Evolutionary conservation across 92 coral and sea anemone species (phyloP).

Genomic region (Siderastrea radians): DNA sequence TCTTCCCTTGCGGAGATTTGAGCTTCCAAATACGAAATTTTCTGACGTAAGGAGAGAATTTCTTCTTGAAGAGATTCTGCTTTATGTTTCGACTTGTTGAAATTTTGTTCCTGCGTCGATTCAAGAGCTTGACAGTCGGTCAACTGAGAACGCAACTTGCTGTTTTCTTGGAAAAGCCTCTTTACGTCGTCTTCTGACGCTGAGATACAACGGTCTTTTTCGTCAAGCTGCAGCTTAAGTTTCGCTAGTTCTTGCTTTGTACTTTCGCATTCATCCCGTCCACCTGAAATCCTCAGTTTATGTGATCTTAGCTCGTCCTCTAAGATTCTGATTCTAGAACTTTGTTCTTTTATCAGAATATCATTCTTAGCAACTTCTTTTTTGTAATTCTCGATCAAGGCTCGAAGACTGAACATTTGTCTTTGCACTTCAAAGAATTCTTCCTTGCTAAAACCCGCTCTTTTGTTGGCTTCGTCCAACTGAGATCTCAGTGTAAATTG

Average conservation of each 20-base stretch:
- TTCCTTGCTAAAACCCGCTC: constrained; percentile 33
- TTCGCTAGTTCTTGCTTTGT: constrained; percentile 38
- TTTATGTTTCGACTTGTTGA: constrained; percentile 61
- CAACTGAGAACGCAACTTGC: constrained; percentile 68
- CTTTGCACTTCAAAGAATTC: constrained; percentile 53
- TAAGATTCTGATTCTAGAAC: constrained; percentile 34
- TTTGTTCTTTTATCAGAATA: constrained; percentile 20
- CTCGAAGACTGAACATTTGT: constrained; percentile 30
- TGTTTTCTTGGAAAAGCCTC: constrained; percentile 65
- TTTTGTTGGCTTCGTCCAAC: constrained; percentile 56
- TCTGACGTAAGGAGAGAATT: constrained; percentile 66
- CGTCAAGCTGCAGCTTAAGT: constrained; percentile 59
- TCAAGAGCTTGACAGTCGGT: constrained; percentile 60
- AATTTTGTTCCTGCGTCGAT: constrained; percentile 64
- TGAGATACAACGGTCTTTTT: constrained; percentile 60
- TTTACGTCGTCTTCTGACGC: constrained; percentile 56
- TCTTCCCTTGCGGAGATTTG: constrained; percentile 67
- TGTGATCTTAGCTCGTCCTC: constrained; percentile 46
- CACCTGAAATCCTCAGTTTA: constrained; percentile 35
- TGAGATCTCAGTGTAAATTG: constrained; percentile 31
- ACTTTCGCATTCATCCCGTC: constrained; percentile 39
- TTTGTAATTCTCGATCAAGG: constrained; percentile 25
- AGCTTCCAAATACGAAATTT: constrained; percentile 70
- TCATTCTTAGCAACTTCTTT: constrained; percentile 57
- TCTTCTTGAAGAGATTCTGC: constrained; percentile 66